Percentiles rank a stretch among this genome's conserved stretches.
These are phyloP conservation scores for Cassiopea xamachana DNA, from an alignment of 30 jellyfish, hydroid and myxozoan species.

Conservation along the genomic window DNA sequence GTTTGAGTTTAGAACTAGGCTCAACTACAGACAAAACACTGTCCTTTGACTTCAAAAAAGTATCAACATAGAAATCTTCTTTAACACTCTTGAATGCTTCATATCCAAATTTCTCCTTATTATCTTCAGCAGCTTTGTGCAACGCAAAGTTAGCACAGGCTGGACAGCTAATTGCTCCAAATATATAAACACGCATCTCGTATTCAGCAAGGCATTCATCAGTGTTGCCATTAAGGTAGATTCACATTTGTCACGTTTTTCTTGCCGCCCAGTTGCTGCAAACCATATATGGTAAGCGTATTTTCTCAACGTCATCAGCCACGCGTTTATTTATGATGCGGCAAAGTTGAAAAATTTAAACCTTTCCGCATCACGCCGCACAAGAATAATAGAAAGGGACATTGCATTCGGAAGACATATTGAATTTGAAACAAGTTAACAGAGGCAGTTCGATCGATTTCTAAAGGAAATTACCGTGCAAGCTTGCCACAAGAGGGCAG, in stretches of 20 bases:
- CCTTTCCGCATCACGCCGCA: no score
- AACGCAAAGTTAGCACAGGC: constrained; percentile 45
- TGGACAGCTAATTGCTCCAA: constrained; percentile 56
- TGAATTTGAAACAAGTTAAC: no score
- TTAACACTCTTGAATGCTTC: constrained; percentile 4
- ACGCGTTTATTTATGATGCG: no score
- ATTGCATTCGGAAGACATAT: no score
- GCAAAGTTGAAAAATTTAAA: no score
- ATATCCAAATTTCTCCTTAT: constrained; percentile 13
- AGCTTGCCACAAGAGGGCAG: no score
- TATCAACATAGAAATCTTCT: constrained; percentile 6
- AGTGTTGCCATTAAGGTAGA: constrained; percentile 15
- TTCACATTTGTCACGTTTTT: background rate
- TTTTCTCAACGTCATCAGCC: no score
- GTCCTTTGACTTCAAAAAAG: constrained; percentile 3
- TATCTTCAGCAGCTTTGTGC: constrained; percentile 9
- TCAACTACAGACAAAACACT: constrained; percentile 6
- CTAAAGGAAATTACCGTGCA: no score
- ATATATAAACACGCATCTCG: constrained; percentile 46
- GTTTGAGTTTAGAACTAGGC: background rate
- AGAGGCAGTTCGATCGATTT: no score
- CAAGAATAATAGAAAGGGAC: no score
- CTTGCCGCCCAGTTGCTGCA: no score
- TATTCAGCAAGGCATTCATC: constrained; percentile 38
- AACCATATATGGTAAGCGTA: no score